Conservation (phyloP, 2,113 vertebrate genomes). For the Cygnus buccinator region DNA sequence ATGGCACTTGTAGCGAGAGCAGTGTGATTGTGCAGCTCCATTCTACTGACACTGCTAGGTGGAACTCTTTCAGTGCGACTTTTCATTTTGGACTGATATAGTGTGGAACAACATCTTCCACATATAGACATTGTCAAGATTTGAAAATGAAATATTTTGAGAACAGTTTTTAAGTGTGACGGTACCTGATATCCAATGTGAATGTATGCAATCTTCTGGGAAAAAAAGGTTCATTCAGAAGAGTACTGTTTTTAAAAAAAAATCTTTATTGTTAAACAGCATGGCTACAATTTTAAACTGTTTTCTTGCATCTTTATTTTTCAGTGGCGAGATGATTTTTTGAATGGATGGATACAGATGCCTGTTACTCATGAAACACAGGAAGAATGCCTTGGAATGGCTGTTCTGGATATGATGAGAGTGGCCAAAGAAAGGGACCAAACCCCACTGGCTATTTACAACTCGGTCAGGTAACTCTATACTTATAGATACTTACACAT, state of each 20-base stretch:
- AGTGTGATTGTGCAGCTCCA: not conserved
- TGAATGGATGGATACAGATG: constrained; percentile 85
- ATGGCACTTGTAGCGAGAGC: not conserved
- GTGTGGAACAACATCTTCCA: not conserved
- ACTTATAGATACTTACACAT: not conserved
- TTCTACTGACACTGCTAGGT: not conserved
- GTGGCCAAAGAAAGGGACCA: constrained; percentile 90
- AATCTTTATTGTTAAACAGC: not conserved
- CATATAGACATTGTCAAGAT: not conserved
- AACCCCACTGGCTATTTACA: constrained; percentile 89
- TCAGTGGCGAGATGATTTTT: constrained; percentile 94
- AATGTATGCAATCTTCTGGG: not conserved
- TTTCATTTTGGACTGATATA: not conserved
- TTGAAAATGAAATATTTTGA: not conserved
- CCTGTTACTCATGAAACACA: constrained; percentile 91
- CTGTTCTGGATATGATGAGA: constrained; percentile 97
- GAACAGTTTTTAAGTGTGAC: not conserved
- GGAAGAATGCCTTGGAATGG: constrained; percentile 98
- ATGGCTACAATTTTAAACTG: not conserved
- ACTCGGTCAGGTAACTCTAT: constrained; percentile 84
- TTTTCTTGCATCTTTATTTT: constrained; percentile 15
- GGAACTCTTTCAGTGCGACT: not conserved
- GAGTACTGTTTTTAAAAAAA: not conserved
- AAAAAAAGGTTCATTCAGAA: not conserved
- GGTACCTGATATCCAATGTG: not conserved